phyloP scores from a whole-genome alignment of 1,140 invertebrate species.

The Sitobion miscanthi region DNA sequence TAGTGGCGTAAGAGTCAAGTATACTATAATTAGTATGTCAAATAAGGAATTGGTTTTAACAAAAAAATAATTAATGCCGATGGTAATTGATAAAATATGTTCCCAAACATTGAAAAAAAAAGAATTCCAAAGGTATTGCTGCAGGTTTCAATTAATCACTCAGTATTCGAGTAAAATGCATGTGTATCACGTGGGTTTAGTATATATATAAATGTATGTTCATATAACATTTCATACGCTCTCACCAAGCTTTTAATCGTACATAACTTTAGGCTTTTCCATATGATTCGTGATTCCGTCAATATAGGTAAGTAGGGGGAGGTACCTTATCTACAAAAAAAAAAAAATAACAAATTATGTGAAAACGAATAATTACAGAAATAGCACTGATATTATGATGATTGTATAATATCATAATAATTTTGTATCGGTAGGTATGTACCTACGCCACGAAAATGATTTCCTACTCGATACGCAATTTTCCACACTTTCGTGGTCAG shows the following conservation, averaged over 20 bases:
- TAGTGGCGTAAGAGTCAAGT: neutral
- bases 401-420: neutral
- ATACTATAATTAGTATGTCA: too few species aligned
- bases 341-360: neutral
- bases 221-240: neutral
- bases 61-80: neutral
- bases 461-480: slow-evolving; percentile 9
- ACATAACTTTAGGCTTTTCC: neutral
- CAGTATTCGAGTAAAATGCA: neutral
- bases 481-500: slow-evolving; percentile 4
- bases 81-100: too few species aligned
- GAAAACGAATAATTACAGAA: neutral
- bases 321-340: too few species aligned
- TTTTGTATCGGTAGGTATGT: neutral
- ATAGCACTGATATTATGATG: neutral
- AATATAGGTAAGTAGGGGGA: neutral
- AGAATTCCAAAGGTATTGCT: neutral
- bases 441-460: neutral
- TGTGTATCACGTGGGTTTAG: neutral
- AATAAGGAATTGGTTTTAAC: too few species aligned
- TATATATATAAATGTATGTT: too few species aligned
- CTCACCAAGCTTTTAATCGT: neutral
- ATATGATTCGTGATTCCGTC: neutral
- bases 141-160: neutral
- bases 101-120: too few species aligned